These are phyloP conservation scores for Lutraria rhynchaena DNA, from an alignment of 1,140 invertebrate genomes.

Conservation along the genomic window DNA sequence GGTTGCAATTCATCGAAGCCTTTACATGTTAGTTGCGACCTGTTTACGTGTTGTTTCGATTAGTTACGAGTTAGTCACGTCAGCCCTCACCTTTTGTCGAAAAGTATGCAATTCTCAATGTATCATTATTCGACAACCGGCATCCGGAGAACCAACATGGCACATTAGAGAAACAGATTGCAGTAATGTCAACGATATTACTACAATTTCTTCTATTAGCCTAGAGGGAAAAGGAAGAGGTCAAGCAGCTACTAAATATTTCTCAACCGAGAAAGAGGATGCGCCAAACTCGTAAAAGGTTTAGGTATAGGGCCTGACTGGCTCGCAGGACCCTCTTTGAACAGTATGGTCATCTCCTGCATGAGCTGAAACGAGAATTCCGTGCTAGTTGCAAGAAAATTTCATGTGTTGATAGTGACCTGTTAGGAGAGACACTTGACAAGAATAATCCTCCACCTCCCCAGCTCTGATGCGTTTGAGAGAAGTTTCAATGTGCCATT, in stretches of 20 bases:
- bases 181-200: slow-evolving; percentile 14
- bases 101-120: slow-evolving; percentile 1
- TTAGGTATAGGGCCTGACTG: slow-evolving; percentile 3
- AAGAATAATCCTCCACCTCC: not conserved
- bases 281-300: slow-evolving; percentile 6
- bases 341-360: slow-evolving; percentile 22
- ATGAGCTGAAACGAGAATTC: slow-evolving; percentile 16
- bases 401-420: too few species aligned
- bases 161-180: slow-evolving; percentile 13
- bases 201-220: slow-evolving; percentile 21
- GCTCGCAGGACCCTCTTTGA: slow-evolving; percentile 21
- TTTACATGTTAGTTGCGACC: not conserved
- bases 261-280: not conserved
- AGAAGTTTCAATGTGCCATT: too few species aligned
- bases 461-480: too few species aligned
- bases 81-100: not conserved
- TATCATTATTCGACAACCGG: slow-evolving; percentile 19
- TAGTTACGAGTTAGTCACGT: not conserved
- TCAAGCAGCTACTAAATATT: not conserved
- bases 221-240: too few species aligned
- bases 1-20: not conserved
- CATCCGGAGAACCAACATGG: slow-evolving; percentile 2
- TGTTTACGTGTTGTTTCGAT: not conserved
- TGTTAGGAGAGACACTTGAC: not conserved
- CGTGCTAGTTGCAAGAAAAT: not conserved